A percentile compares a stretch with the other conserved stretches of the same genome.
Evolutionary conservation across 2,113 vertebrate species (phyloP).

Genomic region (Parus major): DNA sequence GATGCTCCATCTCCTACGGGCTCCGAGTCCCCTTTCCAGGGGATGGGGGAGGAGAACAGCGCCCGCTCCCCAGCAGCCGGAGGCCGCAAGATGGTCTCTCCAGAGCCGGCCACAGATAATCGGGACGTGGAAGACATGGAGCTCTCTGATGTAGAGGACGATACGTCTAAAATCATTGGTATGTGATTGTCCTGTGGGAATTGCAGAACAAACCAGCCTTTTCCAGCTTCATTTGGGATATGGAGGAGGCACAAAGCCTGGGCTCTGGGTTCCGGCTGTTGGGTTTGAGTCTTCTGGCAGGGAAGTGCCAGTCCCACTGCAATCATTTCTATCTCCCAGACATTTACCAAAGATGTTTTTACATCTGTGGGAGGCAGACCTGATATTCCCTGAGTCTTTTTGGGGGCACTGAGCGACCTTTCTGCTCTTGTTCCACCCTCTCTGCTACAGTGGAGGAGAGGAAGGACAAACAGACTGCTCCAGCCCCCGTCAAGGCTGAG

Average conservation of each 20-base stretch:
- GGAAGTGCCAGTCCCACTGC: rapidly evolving
- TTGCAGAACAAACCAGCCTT: background rate
- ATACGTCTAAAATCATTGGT: conserved; percentile 82
- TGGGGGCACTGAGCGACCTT: rapidly evolving
- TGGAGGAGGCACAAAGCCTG: background rate
- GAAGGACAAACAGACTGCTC: conserved; percentile 77
- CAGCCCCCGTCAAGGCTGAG: conserved; percentile 46
- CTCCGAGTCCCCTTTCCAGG: conserved; percentile 92
- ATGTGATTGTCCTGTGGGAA: background rate
- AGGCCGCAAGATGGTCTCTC: conserved; percentile 73
- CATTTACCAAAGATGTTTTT: rapidly evolving
- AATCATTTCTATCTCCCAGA: background rate
- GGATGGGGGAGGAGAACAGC: conserved; percentile 72
- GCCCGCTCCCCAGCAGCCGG: conserved; percentile 55
- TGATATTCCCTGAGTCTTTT: background rate
- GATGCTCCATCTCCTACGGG: conserved; percentile 93
- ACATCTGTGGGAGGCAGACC: background rate
- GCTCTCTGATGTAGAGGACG: conserved; percentile 89
- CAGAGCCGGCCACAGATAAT: conserved; percentile 80
- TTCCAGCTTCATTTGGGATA: rapidly evolving
- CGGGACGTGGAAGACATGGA: conserved; percentile 93
- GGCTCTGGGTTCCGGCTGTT: background rate
- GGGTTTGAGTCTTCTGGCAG: background rate
- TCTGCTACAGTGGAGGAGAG: conserved; percentile 79
- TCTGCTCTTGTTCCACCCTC: background rate